Evolutionary conservation across 2,888 invertebrate species (phyloP).

Genomic region (Ephialtes manifestator): DNA sequence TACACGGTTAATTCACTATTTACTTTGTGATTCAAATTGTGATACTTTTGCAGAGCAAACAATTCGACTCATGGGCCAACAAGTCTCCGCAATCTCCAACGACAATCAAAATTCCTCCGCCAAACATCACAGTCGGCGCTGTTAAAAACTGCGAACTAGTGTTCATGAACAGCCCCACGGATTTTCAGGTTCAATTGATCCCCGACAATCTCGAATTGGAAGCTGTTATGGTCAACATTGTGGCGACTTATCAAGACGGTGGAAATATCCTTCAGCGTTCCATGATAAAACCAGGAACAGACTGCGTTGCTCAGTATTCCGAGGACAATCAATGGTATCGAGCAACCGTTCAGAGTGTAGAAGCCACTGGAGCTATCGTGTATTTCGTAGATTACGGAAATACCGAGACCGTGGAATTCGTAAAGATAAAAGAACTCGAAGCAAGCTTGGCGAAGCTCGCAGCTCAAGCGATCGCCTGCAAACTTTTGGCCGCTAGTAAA

Average conservation of each 20-base stretch:
- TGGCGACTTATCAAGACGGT: constrained; percentile 74
- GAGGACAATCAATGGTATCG: constrained; percentile 91
- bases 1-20: background rate
- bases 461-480: constrained; percentile 84
- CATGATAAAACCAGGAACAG: constrained; percentile 70
- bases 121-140: constrained; percentile 76
- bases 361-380: constrained; percentile 87
- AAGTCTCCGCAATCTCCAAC: constrained; percentile 15
- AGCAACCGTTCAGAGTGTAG: constrained; percentile 87
- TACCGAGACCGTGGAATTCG: constrained; percentile 87
- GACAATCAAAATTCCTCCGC: constrained; percentile 68
- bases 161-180: constrained; percentile 75
- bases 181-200: constrained; percentile 82
- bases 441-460: constrained; percentile 80
- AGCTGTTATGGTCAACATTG: constrained; percentile 79
- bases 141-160: constrained; percentile 79
- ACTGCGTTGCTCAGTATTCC: constrained; percentile 83
- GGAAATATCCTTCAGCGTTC: constrained; percentile 74
- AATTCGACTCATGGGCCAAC: constrained; percentile 42
- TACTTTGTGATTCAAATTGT: background rate
- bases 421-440: constrained; percentile 85
- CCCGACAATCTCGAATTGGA: constrained; percentile 78
- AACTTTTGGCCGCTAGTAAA: constrained; percentile 79
- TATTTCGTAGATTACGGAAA: constrained; percentile 92
- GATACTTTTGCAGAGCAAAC: background rate